Percentiles rank a stretch among this genome's conserved stretches.
Evolutionary conservation across 1,140 invertebrate species (phyloP).

Genomic region (Metaphire vulgaris): DNA sequence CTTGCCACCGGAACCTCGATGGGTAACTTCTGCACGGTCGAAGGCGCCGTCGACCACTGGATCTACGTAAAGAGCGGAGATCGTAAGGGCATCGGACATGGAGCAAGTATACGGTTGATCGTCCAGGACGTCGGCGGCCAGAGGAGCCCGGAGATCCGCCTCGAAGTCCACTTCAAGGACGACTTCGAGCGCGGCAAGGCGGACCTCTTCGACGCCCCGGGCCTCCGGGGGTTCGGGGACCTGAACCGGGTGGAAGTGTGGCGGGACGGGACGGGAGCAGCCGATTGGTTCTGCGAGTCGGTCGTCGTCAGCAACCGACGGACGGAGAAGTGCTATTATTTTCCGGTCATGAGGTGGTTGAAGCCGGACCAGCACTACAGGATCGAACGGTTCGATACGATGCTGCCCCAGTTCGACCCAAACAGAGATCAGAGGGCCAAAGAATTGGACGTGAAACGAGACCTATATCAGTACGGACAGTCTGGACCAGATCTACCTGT

Average conservation of each 20-base stretch:
- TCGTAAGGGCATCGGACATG: slow-evolving; percentile 48
- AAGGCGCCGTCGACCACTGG: slow-evolving; percentile 30
- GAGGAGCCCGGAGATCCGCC: slow-evolving; percentile 38
- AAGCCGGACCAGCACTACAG: slow-evolving; percentile 45
- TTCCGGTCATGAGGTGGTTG: slow-evolving; percentile 53
- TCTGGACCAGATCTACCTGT: slow-evolving; percentile 47
- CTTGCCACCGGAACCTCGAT: neutral
- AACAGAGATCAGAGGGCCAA: slow-evolving; percentile 43
- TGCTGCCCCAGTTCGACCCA: slow-evolving; percentile 51
- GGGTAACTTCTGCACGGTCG: slow-evolving; percentile 29
- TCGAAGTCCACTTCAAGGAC: slow-evolving; percentile 47
- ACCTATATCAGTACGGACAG: slow-evolving; percentile 44
- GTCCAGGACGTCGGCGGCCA: slow-evolving; percentile 45
- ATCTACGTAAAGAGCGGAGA: slow-evolving; percentile 53
- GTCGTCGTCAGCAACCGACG: slow-evolving; percentile 46
- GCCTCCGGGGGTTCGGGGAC: slow-evolving; percentile 15
- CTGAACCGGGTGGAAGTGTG: slow-evolving; percentile 47
- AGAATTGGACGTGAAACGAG: slow-evolving; percentile 48
- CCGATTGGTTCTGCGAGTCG: slow-evolving; percentile 53
- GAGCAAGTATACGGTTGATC: slow-evolving; percentile 49
- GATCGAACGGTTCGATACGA: slow-evolving; percentile 51
- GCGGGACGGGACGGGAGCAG: slow-evolving; percentile 48
- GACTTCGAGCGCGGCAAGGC: slow-evolving; percentile 51
- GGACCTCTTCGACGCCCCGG: slow-evolving; percentile 40
- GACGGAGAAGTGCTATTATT: slow-evolving; percentile 44